Evolutionary conservation across 2,888 invertebrate genomes (phyloP), one percentile per base, ranked within the genome.

Genomic region (Lasioglossum vierecki): DNA sequence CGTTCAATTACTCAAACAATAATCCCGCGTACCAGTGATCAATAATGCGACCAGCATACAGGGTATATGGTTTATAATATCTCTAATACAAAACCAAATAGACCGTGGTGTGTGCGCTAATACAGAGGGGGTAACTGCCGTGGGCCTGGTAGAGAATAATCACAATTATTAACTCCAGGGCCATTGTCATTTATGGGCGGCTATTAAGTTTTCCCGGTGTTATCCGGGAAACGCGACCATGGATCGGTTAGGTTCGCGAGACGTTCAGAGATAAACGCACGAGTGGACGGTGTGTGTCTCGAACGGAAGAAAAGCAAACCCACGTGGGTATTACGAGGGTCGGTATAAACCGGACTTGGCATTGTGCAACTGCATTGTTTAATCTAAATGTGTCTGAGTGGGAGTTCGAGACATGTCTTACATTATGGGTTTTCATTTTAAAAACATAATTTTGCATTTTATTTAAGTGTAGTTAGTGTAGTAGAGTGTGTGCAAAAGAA

Each of bases 181-280:
- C 35, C 68, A 60, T 66, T 39, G 46, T 71, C 63, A 81, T 86
- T 71, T 39, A 73, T 68, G 79, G 41, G 8, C 79, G 35, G 30
- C 80, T 63, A 49, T 85, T 82, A 85, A 85, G 78, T 75, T 60
- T 8, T 30, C 39, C 11, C n/a, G 53, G 80, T n/a, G 41, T 77
- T 73, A 76, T 78, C 75, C 9, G n/a, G 15, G 13, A 60, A 35
- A 30, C 60, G 46, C 49, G 41, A 53, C 22, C 11, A 68, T 35
- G 53, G 49, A 85, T 85, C 74, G 53, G 74, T 46, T 66, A 46
- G 35, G 4, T 82, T 80, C 72, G 82, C 79, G 79, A 82, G 85
- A 75, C 70, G 76, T 77, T 77, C 77, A 0, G 75, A 83, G 82
- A 88, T 89, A 88, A 89, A 89, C 82, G n/a, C 57, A 80, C 78